Conservation (phyloP, 2,888 invertebrate genomes). For the Camptogramma bilineatum region DNA sequence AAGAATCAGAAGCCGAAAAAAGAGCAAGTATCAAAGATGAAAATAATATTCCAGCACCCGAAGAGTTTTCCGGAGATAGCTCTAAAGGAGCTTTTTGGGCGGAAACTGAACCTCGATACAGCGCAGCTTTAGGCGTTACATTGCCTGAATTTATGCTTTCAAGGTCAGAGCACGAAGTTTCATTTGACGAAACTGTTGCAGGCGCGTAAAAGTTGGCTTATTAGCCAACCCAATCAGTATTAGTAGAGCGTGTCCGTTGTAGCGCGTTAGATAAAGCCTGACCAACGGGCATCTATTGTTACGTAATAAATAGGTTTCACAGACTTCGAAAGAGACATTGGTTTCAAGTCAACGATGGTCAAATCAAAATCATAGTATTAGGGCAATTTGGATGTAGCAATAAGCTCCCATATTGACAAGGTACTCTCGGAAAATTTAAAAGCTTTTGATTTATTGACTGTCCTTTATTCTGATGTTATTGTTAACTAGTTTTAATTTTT, state of each 20-base stretch:
- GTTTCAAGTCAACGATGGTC: conserved; percentile 28
- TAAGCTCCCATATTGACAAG: conserved; percentile 3
- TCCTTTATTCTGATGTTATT: conserved; percentile 59
- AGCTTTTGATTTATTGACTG: conserved; percentile 15
- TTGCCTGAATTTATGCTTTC: conserved; percentile 89
- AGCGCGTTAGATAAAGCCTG: conserved; percentile 69
- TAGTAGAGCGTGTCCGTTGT: conserved; percentile 80
- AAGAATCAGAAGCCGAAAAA: conserved; percentile 64
- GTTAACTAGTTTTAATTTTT: conserved; percentile 81
- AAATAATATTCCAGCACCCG: conserved; percentile 74
- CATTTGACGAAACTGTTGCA: conserved; percentile 86
- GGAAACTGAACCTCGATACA: conserved; percentile 88
- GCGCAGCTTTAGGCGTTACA: conserved; percentile 86
- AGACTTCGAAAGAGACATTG: conserved; percentile 48
- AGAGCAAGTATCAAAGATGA: conserved; percentile 67
- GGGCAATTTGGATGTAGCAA: conserved; percentile 7
- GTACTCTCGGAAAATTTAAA: conserved; percentile 3
- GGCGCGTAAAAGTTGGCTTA: conserved; percentile 70
- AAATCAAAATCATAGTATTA: conserved; percentile 4
- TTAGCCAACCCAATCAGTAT: conserved; percentile 70
- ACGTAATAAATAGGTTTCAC: conserved; percentile 76
- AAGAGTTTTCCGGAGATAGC: conserved; percentile 82
- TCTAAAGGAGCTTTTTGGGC: conserved; percentile 87
- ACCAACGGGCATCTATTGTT: conserved; percentile 71
- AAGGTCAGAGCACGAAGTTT: conserved; percentile 88